Percentiles rank a stretch among this genome's conserved stretches.
Evolutionary conservation across 2,888 invertebrate species (phyloP).

Genomic region (Urechis unicinctus): DNA sequence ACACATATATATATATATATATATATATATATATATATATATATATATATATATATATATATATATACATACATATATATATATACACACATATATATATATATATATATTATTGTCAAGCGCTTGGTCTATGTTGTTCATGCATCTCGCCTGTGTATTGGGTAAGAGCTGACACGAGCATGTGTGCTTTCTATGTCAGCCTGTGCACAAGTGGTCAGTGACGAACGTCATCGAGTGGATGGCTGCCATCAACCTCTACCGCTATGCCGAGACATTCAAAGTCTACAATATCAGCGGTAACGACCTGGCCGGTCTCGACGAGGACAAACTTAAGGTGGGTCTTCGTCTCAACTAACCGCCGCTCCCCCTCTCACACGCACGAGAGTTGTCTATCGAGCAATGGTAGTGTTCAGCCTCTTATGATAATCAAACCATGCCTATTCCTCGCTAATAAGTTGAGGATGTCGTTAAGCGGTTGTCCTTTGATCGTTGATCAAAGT

Average conservation of each 20-base stretch:
- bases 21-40: constrained; percentile 1
- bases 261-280: constrained; percentile 66
- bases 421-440: too few species aligned
- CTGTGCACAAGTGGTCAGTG: constrained; percentile 65
- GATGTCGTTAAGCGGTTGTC: too few species aligned
- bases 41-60: background rate
- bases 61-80: background rate
- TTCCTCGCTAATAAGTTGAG: too few species aligned
- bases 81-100: background rate
- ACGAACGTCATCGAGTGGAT: constrained; percentile 70
- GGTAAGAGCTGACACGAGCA: background rate
- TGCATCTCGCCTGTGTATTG: too few species aligned
- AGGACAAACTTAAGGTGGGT: constrained; percentile 62
- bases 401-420: too few species aligned
- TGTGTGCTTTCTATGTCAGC: constrained; percentile 54
- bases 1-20: too few species aligned
- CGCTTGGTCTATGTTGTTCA: background rate
- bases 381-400: background rate
- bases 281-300: constrained; percentile 62
- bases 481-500: too few species aligned
- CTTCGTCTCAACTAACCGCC: background rate
- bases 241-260: constrained; percentile 67
- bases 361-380: background rate
- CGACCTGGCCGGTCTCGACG: constrained; percentile 62
- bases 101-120: background rate